Evolutionary conservation across 2,888 invertebrate species (phyloP).

Genomic region (Philonicus albiceps): DNA sequence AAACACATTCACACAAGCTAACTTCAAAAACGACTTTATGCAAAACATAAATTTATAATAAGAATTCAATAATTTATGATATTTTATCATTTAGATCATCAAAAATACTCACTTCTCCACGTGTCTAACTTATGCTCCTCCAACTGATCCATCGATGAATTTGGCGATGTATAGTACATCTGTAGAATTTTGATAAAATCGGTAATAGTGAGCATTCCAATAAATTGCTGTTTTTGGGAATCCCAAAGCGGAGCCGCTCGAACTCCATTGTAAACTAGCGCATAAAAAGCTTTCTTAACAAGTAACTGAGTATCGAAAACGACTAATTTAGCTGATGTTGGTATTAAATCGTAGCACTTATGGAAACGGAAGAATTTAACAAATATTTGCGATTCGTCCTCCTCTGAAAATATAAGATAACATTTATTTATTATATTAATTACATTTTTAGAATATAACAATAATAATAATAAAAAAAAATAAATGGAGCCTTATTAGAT

Average conservation of each 20-base stretch:
- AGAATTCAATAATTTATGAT: background rate
- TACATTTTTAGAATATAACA: background rate
- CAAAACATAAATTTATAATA: background rate
- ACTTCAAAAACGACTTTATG: background rate
- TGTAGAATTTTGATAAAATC: conserved; percentile 98
- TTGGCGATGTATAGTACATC: conserved; percentile 95
- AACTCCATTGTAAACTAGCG: conserved; percentile 98
- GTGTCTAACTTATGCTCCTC: conserved; percentile 97
- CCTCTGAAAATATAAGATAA: conserved; percentile 73
- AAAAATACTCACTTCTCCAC: conserved; percentile 83
- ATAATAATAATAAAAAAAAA: too few species aligned
- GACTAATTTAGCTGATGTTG: conserved; percentile 98
- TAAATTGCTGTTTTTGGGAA: conserved; percentile 87
- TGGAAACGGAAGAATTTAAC: conserved; percentile 99
- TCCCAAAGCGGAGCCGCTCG: conserved; percentile 99
- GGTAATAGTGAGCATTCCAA: conserved; percentile 99
- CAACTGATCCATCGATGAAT: conserved; percentile 92
- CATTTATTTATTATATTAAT: conserved; percentile 53
- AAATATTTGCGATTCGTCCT: conserved; percentile 96
- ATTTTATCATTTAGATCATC: too few species aligned
- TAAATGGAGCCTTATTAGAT: background rate
- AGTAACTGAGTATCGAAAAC: conserved; percentile 98
- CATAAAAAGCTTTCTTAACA: conserved; percentile 99
- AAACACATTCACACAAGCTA: background rate
- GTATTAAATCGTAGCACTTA: conserved; percentile 99